These are phyloP conservation scores for Philotrypesis tridentata DNA, from an alignment of 1,140 invertebrate species.

Conservation along the genomic window DNA sequence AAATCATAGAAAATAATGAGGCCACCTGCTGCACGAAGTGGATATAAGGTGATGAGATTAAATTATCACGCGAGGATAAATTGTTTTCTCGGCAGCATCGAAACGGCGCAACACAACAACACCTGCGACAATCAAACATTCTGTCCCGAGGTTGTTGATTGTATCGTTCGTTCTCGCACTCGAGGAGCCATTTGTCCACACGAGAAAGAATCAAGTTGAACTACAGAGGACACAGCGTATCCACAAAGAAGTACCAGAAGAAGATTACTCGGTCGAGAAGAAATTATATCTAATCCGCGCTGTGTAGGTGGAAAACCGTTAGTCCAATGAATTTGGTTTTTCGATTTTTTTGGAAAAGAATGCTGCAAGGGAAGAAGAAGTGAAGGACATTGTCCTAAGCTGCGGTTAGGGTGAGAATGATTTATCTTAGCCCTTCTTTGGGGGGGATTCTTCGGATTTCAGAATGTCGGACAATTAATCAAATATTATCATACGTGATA, in stretches of 20 bases:
- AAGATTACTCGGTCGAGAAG: background rate
- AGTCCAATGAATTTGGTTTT: background rate
- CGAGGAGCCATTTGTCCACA: background rate
- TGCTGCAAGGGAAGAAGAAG: background rate
- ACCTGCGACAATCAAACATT: too few relatives aligned
- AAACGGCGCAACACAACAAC: too few relatives aligned
- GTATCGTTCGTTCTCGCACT: background rate
- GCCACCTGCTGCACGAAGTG: too few relatives aligned
- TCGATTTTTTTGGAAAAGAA: background rate
- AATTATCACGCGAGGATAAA: too few relatives aligned
- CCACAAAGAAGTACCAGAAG: constrained; percentile 14
- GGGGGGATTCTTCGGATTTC: background rate
- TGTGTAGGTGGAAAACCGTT: background rate
- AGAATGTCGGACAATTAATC: background rate
- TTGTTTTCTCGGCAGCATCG: too few relatives aligned
- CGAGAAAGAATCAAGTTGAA: background rate
- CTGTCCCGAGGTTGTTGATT: too few relatives aligned
- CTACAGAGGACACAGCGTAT: background rate
- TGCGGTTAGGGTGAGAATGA: background rate
- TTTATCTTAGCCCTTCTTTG: background rate
- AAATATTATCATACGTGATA: background rate
- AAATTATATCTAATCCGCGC: background rate
- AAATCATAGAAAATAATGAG: too few relatives aligned
- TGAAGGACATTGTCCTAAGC: background rate
- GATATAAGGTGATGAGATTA: too few relatives aligned